Evolutionary conservation across 2,888 invertebrate species (phyloP).

Genomic region (Macropis europaea): DNA sequence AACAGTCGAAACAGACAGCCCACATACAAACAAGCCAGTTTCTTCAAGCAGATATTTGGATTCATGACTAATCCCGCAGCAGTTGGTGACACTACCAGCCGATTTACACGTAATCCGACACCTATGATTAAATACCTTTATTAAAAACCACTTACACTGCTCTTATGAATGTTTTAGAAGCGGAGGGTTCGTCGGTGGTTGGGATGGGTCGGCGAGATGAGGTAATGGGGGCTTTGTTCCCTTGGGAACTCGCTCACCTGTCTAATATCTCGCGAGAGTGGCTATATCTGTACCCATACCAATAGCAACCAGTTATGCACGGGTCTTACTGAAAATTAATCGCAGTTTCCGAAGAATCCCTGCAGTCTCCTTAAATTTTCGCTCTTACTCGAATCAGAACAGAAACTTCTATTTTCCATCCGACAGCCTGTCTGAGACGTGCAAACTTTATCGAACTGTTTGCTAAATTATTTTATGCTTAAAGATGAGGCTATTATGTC

Average conservation of each 20-base stretch:
- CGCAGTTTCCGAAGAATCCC: slow-evolving; percentile 60
- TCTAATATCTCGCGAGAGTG: slow-evolving; percentile 75
- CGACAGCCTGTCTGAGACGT: too few relatives aligned
- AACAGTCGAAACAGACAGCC: slow-evolving; percentile 24
- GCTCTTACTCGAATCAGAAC: not conserved
- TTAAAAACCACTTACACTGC: slow-evolving; percentile 75
- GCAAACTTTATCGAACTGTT: too few relatives aligned
- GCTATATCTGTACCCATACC: slow-evolving; percentile 65
- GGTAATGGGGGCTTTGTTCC: slow-evolving; percentile 77
- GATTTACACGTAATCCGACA: slow-evolving; percentile 72
- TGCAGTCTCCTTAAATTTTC: slow-evolving; percentile 12
- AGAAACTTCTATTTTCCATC: not conserved
- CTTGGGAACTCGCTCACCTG: slow-evolving; percentile 77
- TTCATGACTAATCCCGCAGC: slow-evolving; percentile 50
- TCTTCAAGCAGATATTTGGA: slow-evolving; percentile 21
- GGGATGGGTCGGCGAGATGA: slow-evolving; percentile 69
- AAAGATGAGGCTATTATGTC: too few relatives aligned
- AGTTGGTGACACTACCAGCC: slow-evolving; percentile 54
- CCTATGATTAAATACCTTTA: slow-evolving; percentile 76
- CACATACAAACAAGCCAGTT: slow-evolving; percentile 54
- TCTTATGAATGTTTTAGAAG: slow-evolving; percentile 74
- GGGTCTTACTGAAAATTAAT: slow-evolving; percentile 65
- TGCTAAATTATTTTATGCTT: too few relatives aligned
- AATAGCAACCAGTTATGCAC: slow-evolving; percentile 59
- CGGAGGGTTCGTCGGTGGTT: slow-evolving; percentile 53